Evolutionary conservation across 2,888 invertebrate genomes (phyloP), one percentile per base, ranked within the genome.

Genomic region (Bombylius discolor): DNA sequence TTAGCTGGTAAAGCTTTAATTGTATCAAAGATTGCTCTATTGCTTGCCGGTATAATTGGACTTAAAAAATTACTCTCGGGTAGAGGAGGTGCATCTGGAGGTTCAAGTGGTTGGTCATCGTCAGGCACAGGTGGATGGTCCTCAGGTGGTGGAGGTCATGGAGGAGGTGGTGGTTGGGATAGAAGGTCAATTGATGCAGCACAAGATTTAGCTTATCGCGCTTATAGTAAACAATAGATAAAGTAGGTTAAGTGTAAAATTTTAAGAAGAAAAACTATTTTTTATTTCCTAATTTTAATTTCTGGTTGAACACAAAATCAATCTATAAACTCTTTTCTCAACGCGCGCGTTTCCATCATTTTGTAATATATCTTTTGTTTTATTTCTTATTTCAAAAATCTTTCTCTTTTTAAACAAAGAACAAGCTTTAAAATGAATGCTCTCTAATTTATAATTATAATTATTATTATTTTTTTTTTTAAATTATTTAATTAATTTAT

Each of bases 1-100:
- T 69, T 90, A 60, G 90, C 90, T 11, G 90, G 90, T 55, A 91
- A 91, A 69, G 90, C 90, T n/a, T 74, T 90, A 59, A 89, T 90
- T 66, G 85, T 85, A 58, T 78, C 82, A 3, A 82, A 82, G 78
- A 87, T 91, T 64, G 90, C 90, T 0, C 76, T 91, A 2, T 80
- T 90, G 9, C 75, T 91, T 46, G 82, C 90, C 5, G 84, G 89
- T 60, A 88, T 90, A 67, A 87, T 90, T 65, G 85, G 86, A 0
- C 71, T 90, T 51, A 90, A 91, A 79, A 91, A 90, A 71, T 75
- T 90, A 44, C 77, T 89, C 67, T 78, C 82, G 1, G 79, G 83
- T 64, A 87, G 87, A 69, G 79, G 80, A 47, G 76, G 80, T 14
- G 77, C 79, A 39, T 78, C 79, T 8, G 76, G 78, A 39, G 73